These are phyloP conservation scores for Mus minutoides DNA, from an alignment of 2,797 vertebrate genomes.

Conservation along the genomic window DNA sequence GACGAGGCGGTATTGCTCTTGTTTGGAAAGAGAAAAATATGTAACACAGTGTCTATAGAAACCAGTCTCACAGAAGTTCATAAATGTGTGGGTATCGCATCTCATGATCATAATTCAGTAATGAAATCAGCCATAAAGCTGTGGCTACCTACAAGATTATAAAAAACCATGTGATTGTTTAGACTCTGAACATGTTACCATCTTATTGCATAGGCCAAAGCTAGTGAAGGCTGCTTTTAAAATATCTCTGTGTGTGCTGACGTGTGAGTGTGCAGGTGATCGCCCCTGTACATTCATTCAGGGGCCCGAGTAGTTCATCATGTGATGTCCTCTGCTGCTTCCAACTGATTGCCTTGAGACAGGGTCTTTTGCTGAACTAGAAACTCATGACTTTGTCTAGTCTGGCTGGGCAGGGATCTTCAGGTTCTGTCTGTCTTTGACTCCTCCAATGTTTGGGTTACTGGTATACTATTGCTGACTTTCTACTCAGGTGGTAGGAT, in stretches of 20 bases:
- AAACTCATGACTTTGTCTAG: neutral
- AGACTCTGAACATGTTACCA: neutral
- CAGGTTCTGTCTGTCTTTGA: neutral
- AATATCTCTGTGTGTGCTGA: neutral
- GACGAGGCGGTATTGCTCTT: neutral
- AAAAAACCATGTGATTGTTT: constrained; percentile 26
- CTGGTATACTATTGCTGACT: too few relatives aligned
- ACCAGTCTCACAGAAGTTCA: constrained; percentile 29
- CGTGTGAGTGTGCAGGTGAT: neutral
- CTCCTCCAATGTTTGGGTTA: neutral
- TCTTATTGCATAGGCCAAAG: constrained; percentile 40
- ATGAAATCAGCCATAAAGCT: constrained; percentile 52
- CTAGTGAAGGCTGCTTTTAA: neutral
- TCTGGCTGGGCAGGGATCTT: neutral
- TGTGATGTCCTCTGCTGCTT: neutral
- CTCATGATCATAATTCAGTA: constrained; percentile 64
- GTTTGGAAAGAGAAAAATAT: constrained; percentile 13
- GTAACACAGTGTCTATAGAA: constrained; percentile 6
- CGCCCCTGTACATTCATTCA: neutral
- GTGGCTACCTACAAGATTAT: constrained; percentile 39
- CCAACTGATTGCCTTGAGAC: neutral
- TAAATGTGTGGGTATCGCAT: constrained; percentile 31
- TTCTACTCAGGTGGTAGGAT: neutral
- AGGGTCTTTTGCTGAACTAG: neutral
- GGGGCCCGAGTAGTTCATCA: neutral